These are phyloP conservation scores for Magallana angulata DNA, from an alignment of 1,140 invertebrate genomes.

Conservation along the genomic window DNA sequence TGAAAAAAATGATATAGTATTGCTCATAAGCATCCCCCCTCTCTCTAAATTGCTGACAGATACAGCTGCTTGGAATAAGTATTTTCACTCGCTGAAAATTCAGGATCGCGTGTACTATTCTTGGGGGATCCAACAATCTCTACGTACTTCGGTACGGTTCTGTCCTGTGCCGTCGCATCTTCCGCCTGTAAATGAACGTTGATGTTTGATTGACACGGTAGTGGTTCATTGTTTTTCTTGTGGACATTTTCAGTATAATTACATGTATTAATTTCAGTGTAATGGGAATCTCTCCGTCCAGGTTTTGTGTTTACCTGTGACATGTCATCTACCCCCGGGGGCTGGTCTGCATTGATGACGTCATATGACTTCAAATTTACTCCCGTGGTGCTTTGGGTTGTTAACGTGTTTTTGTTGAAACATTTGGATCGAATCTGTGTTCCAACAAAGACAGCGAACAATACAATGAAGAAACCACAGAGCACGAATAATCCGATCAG, in stretches of 20 bases:
- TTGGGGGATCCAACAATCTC: not conserved
- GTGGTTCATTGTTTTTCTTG: not conserved
- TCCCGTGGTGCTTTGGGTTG: not conserved
- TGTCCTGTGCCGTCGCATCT: not conserved
- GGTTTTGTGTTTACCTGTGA: not conserved
- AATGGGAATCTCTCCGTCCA: not conserved
- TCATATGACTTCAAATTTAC: not conserved
- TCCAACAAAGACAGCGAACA: not conserved
- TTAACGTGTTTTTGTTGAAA: not conserved
- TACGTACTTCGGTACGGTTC: constrained; percentile 2
- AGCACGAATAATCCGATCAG: not conserved
- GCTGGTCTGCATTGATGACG: not conserved
- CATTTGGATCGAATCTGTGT: constrained; percentile 11
- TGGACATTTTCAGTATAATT: not conserved
- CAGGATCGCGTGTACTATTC: not conserved
- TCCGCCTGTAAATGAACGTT: not conserved
- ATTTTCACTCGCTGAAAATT: not conserved
- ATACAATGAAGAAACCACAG: not conserved
- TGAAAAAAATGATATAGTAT: too few relatives aligned
- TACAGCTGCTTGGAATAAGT: not conserved
- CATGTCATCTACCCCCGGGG: too few relatives aligned
- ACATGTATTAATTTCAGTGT: not conserved
- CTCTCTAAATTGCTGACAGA: not conserved
- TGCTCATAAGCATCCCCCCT: too few relatives aligned
- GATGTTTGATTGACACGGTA: not conserved